Evolutionary conservation across 2,113 vertebrate species (phyloP), one percentile per base, ranked within the genome.

Genomic region (Bambusicola thoracicus): DNA sequence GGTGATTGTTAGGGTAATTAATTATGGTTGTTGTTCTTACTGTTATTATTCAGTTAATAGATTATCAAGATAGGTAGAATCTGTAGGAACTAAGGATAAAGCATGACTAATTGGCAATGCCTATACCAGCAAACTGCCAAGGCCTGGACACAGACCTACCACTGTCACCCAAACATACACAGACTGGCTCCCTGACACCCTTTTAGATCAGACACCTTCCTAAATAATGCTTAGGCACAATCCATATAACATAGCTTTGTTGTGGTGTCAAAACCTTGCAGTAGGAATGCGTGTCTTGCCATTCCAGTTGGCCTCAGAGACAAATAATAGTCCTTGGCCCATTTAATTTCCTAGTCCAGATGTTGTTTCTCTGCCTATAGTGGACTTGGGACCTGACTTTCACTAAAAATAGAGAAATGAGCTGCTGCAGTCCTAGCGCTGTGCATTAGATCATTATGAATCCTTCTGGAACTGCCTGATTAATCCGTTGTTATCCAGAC

Each of bases 401-500:
- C 65, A 72, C 70, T 63, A 72, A 91, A 91, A 88, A 78, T 3
- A 90, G 61, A 82, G 38, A 48, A 87, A 86, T 38, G 65, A 88
- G 29, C 77, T 83, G 80, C 55, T 93, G 44, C 59, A 83, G 59
- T 17, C 72, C 46, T 44, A 51, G 46, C n/a, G 22, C 49, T 80
- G 79, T 85, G 65, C 79, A 82, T 74, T 76, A 82, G 79, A 69
- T 87, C 63, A 20, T 83, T 93, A 83, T 1, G 15, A 91, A 85
- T 56, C 38, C 77, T 93, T 59, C 65, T 92, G 81, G 65, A 95
- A 43, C 56, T 51, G 82, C 82, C 88, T 65, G 88, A 92, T 90
- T 90, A 96, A 96, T 96, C 88, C 82, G 27, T 82, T 46, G 51
- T 90, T 94, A 96, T 93, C 88, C 24, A 0, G 80, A 75, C 38